Evolutionary conservation across 1,140 invertebrate genomes (phyloP).

Genomic region (Coenobita brevimanus): DNA sequence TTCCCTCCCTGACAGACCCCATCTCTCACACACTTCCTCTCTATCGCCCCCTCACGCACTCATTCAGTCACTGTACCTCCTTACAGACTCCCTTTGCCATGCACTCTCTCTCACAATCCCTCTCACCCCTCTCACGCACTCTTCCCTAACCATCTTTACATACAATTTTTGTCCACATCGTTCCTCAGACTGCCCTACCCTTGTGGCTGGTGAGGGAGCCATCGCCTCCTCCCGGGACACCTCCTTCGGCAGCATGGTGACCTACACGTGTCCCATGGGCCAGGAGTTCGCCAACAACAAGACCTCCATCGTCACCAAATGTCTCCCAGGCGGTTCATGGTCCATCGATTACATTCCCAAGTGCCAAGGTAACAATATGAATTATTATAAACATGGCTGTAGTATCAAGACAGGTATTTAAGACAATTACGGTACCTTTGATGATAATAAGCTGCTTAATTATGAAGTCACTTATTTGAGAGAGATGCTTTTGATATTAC

Average conservation of each 20-base stretch:
- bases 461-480: too few relatives aligned
- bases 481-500: too few relatives aligned
- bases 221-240: constrained; percentile 93
- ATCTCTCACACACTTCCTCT: too few relatives aligned
- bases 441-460: too few relatives aligned
- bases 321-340: constrained; percentile 93
- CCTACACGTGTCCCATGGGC: constrained; percentile 92
- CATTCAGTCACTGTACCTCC: too few relatives aligned
- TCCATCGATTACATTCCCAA: constrained; percentile 92
- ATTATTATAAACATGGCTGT: neutral
- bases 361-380: constrained; percentile 84
- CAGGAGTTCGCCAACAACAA: constrained; percentile 96
- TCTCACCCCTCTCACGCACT: neutral
- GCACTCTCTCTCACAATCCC: too few relatives aligned
- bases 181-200: constrained; percentile 85
- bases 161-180: neutral
- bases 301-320: constrained; percentile 86
- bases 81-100: too few relatives aligned
- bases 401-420: neutral
- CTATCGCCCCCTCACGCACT: too few relatives aligned
- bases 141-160: neutral
- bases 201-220: constrained; percentile 88
- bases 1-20: too few relatives aligned
- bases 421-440: too few relatives aligned
- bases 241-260: constrained; percentile 91